Base-by-base conservation (phyloP, 2,888 invertebrate species). In the Erebia aethiops region DNA sequence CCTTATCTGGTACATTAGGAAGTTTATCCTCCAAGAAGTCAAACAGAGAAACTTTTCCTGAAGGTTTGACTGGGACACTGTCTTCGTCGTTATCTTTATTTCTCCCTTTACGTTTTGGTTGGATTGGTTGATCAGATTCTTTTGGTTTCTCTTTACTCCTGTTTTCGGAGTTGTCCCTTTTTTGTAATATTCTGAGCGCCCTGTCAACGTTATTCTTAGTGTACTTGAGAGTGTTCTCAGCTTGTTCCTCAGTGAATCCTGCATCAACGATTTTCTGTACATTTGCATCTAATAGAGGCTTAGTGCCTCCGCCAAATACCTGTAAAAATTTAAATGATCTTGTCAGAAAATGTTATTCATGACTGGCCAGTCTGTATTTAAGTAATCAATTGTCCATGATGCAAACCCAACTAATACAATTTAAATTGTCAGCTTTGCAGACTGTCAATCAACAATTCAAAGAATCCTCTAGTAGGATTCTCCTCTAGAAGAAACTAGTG, bases 21-120 rank as follows among this genome's bases (percentile, higher is more conserved):
- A 97, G 88, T 89, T 97, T 97, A 80, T 97, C 96, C 83, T 97
- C 97, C 10, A 97, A 93, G 83, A 97, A 97, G 85, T 97, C 97
- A 86, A 97, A 97, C 2, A 97, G 88, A 0, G 97, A 97, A 1
- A 97, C 95, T 88, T 96, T 96, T 58, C 96, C 96, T 13, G 96
- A 96, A 1, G 97, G 97, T 85, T 97, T 97, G 9, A 95, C 94
- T 1, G 93, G 93, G 49, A 94, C 91, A 65, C 94, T 94, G 72
- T 95, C 95, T 57, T 94, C 94, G 73, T 95, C 94, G 69, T 84
- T 90, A 35, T 91, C 89, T 83, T 94, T 84, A 79, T 92, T 87
- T 77, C 95, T 78, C 75, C 92, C 86, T 84, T 89, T 90, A n/a
- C 94, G 84, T 87, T 90, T 91, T 46, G 88, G 87, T 77, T 81